Base-by-base conservation (phyloP, 2,113 vertebrate genomes). In the Antigone vipio region DNA sequence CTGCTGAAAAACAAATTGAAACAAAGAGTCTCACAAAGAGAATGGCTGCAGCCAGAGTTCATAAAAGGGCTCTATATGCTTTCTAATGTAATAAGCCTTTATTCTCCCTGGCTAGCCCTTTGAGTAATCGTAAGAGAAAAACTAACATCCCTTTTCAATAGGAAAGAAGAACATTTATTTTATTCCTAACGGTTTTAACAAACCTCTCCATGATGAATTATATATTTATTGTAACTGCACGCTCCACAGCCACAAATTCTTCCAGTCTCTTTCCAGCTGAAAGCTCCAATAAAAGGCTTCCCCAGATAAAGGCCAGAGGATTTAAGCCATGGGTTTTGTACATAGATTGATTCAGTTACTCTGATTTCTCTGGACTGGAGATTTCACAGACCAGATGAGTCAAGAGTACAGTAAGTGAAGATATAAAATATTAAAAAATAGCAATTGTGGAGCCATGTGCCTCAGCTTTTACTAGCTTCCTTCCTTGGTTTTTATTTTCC, bases 21-120 rank as follows among this genome's bases (percentile, higher is more conserved):
- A 96, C 93, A 97, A 85, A 96, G 92, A 95, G 67, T 44, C 95
- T 93, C 85, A 88, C 92, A 96, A 96, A 92, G 87, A 92, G 85
- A 50, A 88, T 53, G 93, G 95, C 85, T 92, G 88, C 91, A 96
- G 93, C 92, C 91, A 94, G 93, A 97, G 92, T 96, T 96, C 97
- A 96, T 95, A 96, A 96, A 97, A 91, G 93, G 95, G 96, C 88
- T 96, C 96, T 96, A 96, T 95, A 96, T 95, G 97, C 95, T 95
- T 95, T 86, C 79, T 72, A 74, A 78, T 94, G 95, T 60, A 95
- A 96, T 75, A 78, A 89, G 92, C 88, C 95, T 96, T 94, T 96
- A 84, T 97, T 95, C 95, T 95, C 85, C 85, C 64, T 81, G 92
- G 93, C 93, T 91, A 69, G 85, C 60, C 62, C 90, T 95, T 90